A percentile compares a stretch with the other conserved stretches of the same genome.
phyloP scores from a whole-genome alignment of 2,113 vertebrate genomes.

The Tautogolabrus adspersus region DNA sequence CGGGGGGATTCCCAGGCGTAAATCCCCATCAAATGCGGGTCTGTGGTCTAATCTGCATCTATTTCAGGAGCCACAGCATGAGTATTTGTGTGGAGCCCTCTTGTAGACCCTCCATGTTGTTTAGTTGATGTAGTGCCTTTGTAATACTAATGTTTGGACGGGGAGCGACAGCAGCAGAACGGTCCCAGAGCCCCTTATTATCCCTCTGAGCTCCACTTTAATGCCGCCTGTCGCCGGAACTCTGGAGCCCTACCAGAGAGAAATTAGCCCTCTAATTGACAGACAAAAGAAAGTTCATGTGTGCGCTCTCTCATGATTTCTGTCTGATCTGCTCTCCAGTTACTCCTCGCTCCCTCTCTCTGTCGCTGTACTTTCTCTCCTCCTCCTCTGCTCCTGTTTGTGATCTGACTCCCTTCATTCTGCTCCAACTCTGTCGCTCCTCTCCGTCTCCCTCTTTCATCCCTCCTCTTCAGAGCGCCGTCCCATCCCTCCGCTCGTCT shows the following conservation, averaged over 20 bases:
- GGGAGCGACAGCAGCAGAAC: constrained; percentile 24
- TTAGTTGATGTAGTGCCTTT: constrained; percentile 32
- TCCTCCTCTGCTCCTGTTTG: constrained; percentile 28
- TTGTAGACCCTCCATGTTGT: constrained; percentile 40
- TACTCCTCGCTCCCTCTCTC: not conserved
- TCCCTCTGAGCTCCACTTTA: constrained; percentile 51
- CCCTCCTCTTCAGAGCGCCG: constrained; percentile 46
- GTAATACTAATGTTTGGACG: constrained; percentile 48
- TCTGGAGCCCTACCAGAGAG: constrained; percentile 42
- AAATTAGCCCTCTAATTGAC: constrained; percentile 59
- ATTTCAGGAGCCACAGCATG: constrained; percentile 12
- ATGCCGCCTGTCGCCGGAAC: constrained; percentile 24
- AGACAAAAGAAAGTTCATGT: constrained; percentile 54
- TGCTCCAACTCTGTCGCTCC: constrained; percentile 8
- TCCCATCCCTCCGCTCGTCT: constrained; percentile 33
- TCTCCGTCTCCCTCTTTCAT: constrained; percentile 43
- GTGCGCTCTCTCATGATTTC: constrained; percentile 19
- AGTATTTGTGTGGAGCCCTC: constrained; percentile 21
- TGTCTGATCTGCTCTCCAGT: constrained; percentile 35
- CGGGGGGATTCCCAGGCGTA: constrained; percentile 26
- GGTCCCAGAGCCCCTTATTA: constrained; percentile 40
- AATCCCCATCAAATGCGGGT: constrained; percentile 22
- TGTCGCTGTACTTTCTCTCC: constrained; percentile 15
- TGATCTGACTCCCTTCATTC: constrained; percentile 50
- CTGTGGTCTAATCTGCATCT: constrained; percentile 36